phyloP scores from a whole-genome alignment of 2,888 invertebrate genomes.

The Hypsopygia costalis region DNA sequence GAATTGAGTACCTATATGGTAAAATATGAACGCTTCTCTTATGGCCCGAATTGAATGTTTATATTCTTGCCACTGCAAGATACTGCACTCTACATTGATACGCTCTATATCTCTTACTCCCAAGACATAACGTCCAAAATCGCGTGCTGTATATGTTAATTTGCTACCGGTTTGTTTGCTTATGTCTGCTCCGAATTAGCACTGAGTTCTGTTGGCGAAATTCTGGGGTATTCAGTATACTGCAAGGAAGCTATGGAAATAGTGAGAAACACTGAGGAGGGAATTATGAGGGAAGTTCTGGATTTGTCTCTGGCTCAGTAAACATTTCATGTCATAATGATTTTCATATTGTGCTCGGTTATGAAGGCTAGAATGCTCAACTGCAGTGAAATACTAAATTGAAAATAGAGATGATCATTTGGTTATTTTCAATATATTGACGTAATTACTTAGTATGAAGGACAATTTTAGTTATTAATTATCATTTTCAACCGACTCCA shows the following conservation, averaged over 20 bases:
- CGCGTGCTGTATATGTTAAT: conserved; percentile 16
- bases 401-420: too few relatives aligned
- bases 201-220: conserved; percentile 27
- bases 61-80: conserved; percentile 27
- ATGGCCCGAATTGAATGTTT: conserved; percentile 29
- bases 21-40: conserved; percentile 15
- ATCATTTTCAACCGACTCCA: too few relatives aligned
- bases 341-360: not conserved
- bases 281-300: conserved; percentile 8
- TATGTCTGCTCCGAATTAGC: conserved; percentile 40
- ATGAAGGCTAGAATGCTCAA: too few relatives aligned
- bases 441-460: too few relatives aligned
- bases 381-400: too few relatives aligned
- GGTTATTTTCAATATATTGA: too few relatives aligned
- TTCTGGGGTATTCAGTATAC: conserved; percentile 28
- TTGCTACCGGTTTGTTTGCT: conserved; percentile 33
- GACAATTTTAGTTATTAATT: too few relatives aligned
- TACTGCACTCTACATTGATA: conserved; percentile 28
- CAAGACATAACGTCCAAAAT: conserved; percentile 24
- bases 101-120: conserved; percentile 23
- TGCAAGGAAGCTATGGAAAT: conserved; percentile 4
- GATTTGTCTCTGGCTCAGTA: conserved; percentile 5
- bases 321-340: conserved; percentile 2
- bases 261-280: conserved; percentile 5
- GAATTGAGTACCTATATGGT: too few relatives aligned